A percentile compares a stretch with the other conserved stretches of the same genome.
Evolutionary conservation across 2,113 vertebrate genomes (phyloP).

Genomic region (Menura novaehollandiae): DNA sequence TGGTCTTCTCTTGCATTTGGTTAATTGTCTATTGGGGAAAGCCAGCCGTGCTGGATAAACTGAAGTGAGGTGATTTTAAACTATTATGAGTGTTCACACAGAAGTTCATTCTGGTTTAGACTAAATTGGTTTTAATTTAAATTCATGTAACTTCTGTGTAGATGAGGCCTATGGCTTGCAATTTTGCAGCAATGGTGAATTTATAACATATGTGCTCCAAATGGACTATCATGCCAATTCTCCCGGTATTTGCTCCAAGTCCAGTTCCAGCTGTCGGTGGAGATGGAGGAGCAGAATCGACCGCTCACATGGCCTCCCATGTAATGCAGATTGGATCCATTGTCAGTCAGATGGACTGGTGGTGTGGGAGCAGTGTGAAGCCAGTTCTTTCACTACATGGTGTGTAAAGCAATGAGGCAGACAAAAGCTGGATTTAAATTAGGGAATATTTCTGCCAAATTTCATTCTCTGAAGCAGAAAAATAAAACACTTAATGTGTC

Average conservation of each 20-base stretch:
- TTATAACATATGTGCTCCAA: conserved; percentile 33
- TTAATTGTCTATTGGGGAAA: background rate
- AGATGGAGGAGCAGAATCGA: conserved; percentile 32
- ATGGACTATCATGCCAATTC: conserved; percentile 45
- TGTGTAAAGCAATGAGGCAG: conserved; percentile 51
- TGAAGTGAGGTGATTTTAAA: background rate
- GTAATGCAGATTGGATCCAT: conserved; percentile 56
- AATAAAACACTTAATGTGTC: conserved; percentile 52
- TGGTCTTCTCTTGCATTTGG: background rate
- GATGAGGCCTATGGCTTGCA: background rate
- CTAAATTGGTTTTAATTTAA: conserved; percentile 47
- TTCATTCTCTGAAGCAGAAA: conserved; percentile 35
- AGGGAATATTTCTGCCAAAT: conserved; percentile 56
- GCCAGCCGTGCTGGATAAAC: background rate
- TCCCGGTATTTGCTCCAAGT: conserved; percentile 31
- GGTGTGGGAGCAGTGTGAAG: conserved; percentile 57
- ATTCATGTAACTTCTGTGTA: conserved; percentile 20
- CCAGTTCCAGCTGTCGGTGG: conserved; percentile 43
- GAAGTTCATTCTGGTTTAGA: conserved; percentile 28
- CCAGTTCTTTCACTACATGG: conserved; percentile 58
- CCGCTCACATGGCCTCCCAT: conserved; percentile 17
- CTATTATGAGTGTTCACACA: background rate
- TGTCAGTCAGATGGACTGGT: conserved; percentile 63
- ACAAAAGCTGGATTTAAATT: conserved; percentile 57
- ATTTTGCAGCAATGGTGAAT: conserved; percentile 12